Conservation (phyloP, 2,797 vertebrate genomes). For the Pangasius larnaudii region DNA sequence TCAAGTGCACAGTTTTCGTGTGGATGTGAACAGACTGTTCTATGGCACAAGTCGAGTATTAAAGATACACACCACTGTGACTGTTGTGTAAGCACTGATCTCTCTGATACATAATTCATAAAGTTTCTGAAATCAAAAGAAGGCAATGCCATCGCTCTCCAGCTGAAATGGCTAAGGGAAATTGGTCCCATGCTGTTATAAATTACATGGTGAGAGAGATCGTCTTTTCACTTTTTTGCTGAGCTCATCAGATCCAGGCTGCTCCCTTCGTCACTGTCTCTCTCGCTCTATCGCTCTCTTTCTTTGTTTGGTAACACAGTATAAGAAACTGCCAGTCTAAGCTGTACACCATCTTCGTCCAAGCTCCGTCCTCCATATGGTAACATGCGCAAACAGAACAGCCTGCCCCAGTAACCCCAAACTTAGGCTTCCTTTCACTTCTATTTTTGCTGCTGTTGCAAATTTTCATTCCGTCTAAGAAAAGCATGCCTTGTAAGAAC, state of each 20-base stretch:
- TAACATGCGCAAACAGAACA: slow-evolving; percentile 16
- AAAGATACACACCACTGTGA: slow-evolving; percentile 45
- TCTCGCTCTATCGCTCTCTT: slow-evolving; percentile 11
- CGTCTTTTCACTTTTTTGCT: slow-evolving; percentile 57
- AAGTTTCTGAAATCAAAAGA: slow-evolving; percentile 56
- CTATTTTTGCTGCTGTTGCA: neutral
- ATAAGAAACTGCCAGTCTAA: slow-evolving; percentile 48
- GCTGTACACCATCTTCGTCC: slow-evolving; percentile 39
- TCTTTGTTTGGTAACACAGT: slow-evolving; percentile 48
- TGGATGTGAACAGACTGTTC: slow-evolving; percentile 62
- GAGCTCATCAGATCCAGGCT: slow-evolving; percentile 56
- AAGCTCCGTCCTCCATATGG: slow-evolving; percentile 23
- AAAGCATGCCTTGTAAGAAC: neutral
- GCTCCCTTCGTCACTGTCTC: slow-evolving; percentile 53
- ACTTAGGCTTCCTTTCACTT: slow-evolving; percentile 1
- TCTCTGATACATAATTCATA: slow-evolving; percentile 68
- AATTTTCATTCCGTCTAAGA: neutral
- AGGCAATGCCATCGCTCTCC: slow-evolving; percentile 54
- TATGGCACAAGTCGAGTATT: slow-evolving; percentile 54
- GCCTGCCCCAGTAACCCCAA: slow-evolving; percentile 27
- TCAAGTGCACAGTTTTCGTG: slow-evolving; percentile 69
- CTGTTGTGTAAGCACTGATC: slow-evolving; percentile 61
- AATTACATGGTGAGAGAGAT: slow-evolving; percentile 58
- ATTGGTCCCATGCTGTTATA: slow-evolving; percentile 55
- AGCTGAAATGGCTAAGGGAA: slow-evolving; percentile 52